Conservation (phyloP, 2,888 invertebrate genomes). For the Hydrotaea cyrtoneurina region DNA sequence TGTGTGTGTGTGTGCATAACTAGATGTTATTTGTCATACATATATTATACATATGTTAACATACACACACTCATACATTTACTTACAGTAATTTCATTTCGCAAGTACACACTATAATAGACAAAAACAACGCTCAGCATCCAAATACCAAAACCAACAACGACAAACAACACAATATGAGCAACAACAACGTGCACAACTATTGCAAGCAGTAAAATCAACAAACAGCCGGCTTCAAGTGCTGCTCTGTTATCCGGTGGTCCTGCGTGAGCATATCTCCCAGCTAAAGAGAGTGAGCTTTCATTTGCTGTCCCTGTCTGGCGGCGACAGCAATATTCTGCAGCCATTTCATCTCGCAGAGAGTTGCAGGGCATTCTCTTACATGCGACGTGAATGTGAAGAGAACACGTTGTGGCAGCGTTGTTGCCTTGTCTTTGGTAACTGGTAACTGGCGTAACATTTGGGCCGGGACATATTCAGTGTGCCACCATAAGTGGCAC, state of each 20-base stretch:
- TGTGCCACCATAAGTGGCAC: conserved; percentile 60
- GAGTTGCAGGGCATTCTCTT: conserved; percentile 42
- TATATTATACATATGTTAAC: conserved; percentile 19
- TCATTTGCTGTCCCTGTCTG: conserved; percentile 51
- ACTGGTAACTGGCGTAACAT: not conserved
- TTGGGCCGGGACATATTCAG: conserved; percentile 46
- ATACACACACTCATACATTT: conserved; percentile 1
- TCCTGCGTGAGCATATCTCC: not conserved
- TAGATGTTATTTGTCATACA: not conserved
- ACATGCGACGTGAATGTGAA: not conserved
- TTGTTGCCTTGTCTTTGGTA: not conserved
- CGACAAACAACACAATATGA: not conserved
- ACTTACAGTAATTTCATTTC: conserved; percentile 18
- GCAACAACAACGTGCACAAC: not conserved
- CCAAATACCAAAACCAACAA: not conserved
- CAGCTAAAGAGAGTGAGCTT: conserved; percentile 25
- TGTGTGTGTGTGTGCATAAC: not conserved
- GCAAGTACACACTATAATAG: not conserved
- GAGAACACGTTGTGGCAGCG: not conserved
- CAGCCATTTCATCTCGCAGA: not conserved
- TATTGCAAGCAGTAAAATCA: not conserved
- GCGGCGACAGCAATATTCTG: conserved; percentile 56
- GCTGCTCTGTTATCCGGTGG: not conserved
- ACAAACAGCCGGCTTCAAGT: conserved; percentile 19
- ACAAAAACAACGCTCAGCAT: conserved; percentile 1